Evolutionary conservation across 2,888 invertebrate species (phyloP).

Genomic region (Rhorus exstirpatorius): DNA sequence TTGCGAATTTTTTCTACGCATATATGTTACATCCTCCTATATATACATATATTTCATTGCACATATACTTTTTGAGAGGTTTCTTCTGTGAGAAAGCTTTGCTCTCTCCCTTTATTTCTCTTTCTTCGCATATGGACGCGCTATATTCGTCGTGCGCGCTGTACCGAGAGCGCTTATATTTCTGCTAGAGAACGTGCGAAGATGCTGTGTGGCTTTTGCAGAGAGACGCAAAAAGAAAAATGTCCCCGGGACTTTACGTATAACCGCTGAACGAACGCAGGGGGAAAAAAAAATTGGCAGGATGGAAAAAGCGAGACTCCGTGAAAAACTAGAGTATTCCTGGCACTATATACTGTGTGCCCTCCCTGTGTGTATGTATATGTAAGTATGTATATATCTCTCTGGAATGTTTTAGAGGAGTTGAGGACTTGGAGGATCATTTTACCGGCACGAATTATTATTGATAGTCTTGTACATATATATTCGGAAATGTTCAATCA

Average conservation of each 20-base stretch:
- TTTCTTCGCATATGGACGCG: not conserved
- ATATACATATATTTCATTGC: not conserved
- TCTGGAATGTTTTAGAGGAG: not conserved
- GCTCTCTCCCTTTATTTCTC: not conserved
- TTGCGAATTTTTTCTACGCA: slow-evolving; percentile 32
- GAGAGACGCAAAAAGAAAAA: slow-evolving; percentile 39
- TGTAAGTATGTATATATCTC: slow-evolving; percentile 1
- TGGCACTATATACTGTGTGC: slow-evolving; percentile 17
- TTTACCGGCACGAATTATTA: slow-evolving; percentile 50
- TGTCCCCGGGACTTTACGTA: slow-evolving; percentile 28
- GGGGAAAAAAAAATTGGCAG: slow-evolving; percentile 13
- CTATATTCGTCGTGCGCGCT: not conserved
- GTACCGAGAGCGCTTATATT: slow-evolving; percentile 16
- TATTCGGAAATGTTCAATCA: slow-evolving; percentile 53
- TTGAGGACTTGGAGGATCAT: slow-evolving; percentile 43
- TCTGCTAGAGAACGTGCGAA: not conserved
- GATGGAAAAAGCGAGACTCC: slow-evolving; percentile 27
- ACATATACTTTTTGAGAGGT: slow-evolving; percentile 6
- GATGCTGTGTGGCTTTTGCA: not conserved
- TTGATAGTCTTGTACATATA: slow-evolving; percentile 40
- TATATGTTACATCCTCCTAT: not conserved
- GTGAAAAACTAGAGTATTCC: slow-evolving; percentile 64
- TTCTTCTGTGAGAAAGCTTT: not conserved
- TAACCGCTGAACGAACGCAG: slow-evolving; percentile 28
- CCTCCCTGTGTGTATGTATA: not conserved